Evolutionary conservation across 2,797 vertebrate species (phyloP).

Genomic region (Takifugu rubripes): DNA sequence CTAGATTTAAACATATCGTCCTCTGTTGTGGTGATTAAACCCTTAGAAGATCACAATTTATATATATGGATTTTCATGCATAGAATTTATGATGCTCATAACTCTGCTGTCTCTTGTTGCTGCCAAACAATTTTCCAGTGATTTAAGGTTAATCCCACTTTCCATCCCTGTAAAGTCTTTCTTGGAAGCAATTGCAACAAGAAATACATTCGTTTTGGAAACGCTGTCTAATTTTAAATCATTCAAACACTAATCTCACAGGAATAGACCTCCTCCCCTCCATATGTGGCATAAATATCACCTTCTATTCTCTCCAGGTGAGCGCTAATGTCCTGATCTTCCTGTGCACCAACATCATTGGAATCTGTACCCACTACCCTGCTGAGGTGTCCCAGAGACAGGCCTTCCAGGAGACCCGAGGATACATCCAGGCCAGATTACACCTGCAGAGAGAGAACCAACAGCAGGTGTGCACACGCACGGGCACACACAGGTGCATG

Average conservation of each 20-base stretch:
- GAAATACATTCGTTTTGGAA: not conserved
- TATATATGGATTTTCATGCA: too few species aligned
- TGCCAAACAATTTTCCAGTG: not conserved
- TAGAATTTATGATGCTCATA: too few species aligned
- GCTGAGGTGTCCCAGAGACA: slow-evolving; percentile 95
- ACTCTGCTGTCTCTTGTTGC: too few species aligned
- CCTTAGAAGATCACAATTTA: too few species aligned
- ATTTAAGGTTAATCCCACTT: slow-evolving; percentile 23
- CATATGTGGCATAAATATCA: not conserved
- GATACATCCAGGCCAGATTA: slow-evolving; percentile 91
- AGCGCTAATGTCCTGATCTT: slow-evolving; percentile 89
- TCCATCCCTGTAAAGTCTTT: not conserved
- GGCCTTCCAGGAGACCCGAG: slow-evolving; percentile 93
- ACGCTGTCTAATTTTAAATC: not conserved
- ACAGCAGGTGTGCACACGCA: slow-evolving; percentile 81
- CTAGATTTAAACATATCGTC: too few species aligned
- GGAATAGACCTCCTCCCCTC: not conserved
- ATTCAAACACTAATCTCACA: not conserved
- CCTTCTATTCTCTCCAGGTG: slow-evolving; percentile 26
- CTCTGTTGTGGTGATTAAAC: too few species aligned
- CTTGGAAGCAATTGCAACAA: slow-evolving; percentile 1
- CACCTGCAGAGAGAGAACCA: slow-evolving; percentile 93
- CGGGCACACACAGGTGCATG: not conserved
- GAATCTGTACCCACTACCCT: slow-evolving; percentile 93
- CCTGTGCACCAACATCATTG: slow-evolving; percentile 91